Base-by-base conservation (phyloP, 2,797 vertebrate genomes). In the Hyperoplus immaculatus region DNA sequence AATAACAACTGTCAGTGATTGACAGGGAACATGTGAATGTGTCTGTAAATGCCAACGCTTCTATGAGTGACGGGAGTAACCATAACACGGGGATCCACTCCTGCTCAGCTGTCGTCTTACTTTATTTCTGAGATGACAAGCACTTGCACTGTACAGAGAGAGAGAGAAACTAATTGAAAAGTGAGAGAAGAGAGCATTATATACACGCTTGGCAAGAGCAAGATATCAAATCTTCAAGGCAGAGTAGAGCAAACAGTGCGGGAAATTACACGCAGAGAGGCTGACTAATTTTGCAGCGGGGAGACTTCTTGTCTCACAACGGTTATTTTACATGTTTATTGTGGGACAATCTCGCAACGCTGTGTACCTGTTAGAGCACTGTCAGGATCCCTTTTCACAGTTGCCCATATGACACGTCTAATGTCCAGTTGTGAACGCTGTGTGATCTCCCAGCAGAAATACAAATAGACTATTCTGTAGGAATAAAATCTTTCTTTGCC, bases 401-500 rank as follows among this genome's bases (percentile, higher is more conserved):
- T 74, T 69, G 79, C 85, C 91, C 77, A 92, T 81, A 65, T 90
- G 65, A 60, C 88, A 85, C 46, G 78, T 75, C 57, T 60, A 16
- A 49, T 45, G 58, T 82, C 86, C 78, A 82, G 83, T 82, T 84
- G 86, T 65, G 80, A 82, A 51, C 42, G 9, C 67, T 29, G 14
- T 43, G 70, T 84, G 89, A 54, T 93, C 88, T 47, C 85, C 88
- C 78, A 88, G 79, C 46, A 92, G 77, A 86, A 93, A 94, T 6
- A 92, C 81, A 54, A 59, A 94, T 18, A 4, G 87, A 83, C 42
- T 36, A 16, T 66, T 56, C 7, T 36, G 43, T 6, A 39, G 60
- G 54, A 46, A 74, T 41, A 61, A 74, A 87, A 90, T 59, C 87
- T 79, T 6, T 93, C 84, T 16, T 77, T 78, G 5, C 85, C 82